Evolutionary conservation across 2,797 vertebrate genomes (phyloP), one percentile per base, ranked within the genome.

Genomic region (Pampus argenteus): DNA sequence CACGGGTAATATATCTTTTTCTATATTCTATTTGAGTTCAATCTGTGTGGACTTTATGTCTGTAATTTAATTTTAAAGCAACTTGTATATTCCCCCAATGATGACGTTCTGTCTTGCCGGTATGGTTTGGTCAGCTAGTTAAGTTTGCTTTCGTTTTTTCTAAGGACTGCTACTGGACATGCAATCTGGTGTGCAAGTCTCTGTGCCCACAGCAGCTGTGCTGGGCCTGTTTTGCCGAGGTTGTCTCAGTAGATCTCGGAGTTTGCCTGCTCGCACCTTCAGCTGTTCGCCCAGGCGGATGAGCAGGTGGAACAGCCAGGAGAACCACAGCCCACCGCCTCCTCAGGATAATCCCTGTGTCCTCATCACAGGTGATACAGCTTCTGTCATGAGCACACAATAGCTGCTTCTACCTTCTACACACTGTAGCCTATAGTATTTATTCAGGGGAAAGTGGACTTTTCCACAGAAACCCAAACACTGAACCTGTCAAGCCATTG

Each of bases 351-450:
- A 55, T 29, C 93, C 93, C 3, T 90, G 92, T 20, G 78, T 95
- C 73, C 92, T 95, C 70, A 95, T 95, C 76, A 95, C 94, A 81
- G 94, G 94, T 95, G 73, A 87, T 31, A 42, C 28, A 40, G 8
- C 45, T 57, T 51, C 29, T 18, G 17, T 40, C 3, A 9, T 26
- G 5, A 54, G 17, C 5, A 51, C 11, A 36, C n/a, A 40, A 42
- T 2, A 69, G 57, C 40, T 45, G 34, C 42, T 48, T 48, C 5
- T 44, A 29, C 48, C 23, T 73, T n/a, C n/a, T 40, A 70, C 17
- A 15, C 6, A 25, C 20, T 25, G 9, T 38, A 6, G n/a, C n/a
- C n/a, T n/a, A n/a, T n/a, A n/a, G n/a, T 54, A 34, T 44, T 56
- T 22, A 29, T 52, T 61, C 50, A 47, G 55, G 23, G 10, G 38